Evolutionary conservation across 1,140 invertebrate genomes (phyloP), one percentile per base, ranked within the genome.

Genomic region (Drosophila santomea): DNA sequence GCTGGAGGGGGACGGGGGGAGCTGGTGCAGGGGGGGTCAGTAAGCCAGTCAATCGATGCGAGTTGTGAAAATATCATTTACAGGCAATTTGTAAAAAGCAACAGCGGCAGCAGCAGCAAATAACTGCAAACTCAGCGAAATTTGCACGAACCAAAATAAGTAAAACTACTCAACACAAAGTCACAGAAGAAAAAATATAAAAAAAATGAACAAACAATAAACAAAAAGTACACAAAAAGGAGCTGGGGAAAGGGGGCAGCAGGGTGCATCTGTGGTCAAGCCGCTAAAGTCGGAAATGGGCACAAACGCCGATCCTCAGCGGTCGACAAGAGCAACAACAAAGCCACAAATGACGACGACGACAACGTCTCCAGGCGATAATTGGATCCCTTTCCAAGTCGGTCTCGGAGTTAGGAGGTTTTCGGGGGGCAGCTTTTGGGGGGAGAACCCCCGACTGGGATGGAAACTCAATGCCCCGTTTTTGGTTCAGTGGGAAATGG

Each of bases 61-160:
- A 88, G 80, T 88, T 88, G 83, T 88, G 79, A 88, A 88, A 88
- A 88, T 88, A 88, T 88, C 83, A 88, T 88, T 88, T 89, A 88
- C 84, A 74, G 80, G 55, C 84, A 88, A 88, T 88, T 88, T 88
- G 83, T 84, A 75, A 85, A 71, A 71, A 64, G 38, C 36, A 38
- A 38, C 36, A 38, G 14, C 38, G 7, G 35, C 35, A 74, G 60
- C 60, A 60, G 39, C 60, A 59, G 52, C 59, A 74, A 80, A 72
- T 8, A 66, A 79, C 80, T 78, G 45, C 67, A 78, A 80, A 60
- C 73, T 66, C 54, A 60, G 82, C 82, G 68, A 85, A 86, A 74
- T 73, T 86, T 85, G 81, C 82, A 86, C 81, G 78, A 85, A 81
- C 75, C 12, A 55, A 55, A 57, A 56, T 41, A 25, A 25, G 25